A percentile compares a stretch with the other conserved stretches of the same genome.
Evolutionary conservation across 2,888 invertebrate genomes (phyloP).

Genomic region (Xestia sexstrigata): DNA sequence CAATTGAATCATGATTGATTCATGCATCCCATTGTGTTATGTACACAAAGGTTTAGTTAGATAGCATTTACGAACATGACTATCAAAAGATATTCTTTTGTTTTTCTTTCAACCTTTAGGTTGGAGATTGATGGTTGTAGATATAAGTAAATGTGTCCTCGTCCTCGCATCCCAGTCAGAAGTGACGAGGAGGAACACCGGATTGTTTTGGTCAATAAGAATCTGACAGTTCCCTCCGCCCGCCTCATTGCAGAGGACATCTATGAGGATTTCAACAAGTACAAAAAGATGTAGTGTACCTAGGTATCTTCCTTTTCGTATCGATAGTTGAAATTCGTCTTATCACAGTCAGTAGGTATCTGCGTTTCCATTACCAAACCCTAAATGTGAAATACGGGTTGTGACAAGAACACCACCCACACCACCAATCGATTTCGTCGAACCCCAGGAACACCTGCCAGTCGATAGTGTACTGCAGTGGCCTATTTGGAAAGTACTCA

Average conservation of each 20-base stretch:
- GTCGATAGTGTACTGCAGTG: background rate
- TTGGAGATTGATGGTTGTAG: background rate
- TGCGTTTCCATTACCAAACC: background rate
- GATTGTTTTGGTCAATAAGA: background rate
- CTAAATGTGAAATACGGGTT: background rate
- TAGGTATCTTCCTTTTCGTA: background rate
- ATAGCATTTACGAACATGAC: background rate
- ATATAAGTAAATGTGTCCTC: background rate
- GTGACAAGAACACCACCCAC: background rate
- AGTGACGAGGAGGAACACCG: background rate
- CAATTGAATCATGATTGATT: conserved; percentile 20
- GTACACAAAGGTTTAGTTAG: conserved; percentile 17
- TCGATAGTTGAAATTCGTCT: background rate
- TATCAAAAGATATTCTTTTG: background rate
- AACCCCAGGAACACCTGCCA: background rate
- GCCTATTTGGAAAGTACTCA: background rate
- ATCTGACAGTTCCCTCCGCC: background rate
- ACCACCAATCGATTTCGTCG: background rate
- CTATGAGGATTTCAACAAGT: background rate
- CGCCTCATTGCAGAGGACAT: background rate
- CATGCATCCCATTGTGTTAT: conserved; percentile 20
- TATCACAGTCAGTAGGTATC: background rate
- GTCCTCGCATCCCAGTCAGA: background rate
- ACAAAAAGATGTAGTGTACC: no score
- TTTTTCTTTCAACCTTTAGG: background rate